A percentile compares a stretch with the other conserved stretches of the same genome.
These are phyloP conservation scores for Solea senegalensis DNA, from an alignment of 2,113 vertebrate genomes.

Conservation along the genomic window DNA sequence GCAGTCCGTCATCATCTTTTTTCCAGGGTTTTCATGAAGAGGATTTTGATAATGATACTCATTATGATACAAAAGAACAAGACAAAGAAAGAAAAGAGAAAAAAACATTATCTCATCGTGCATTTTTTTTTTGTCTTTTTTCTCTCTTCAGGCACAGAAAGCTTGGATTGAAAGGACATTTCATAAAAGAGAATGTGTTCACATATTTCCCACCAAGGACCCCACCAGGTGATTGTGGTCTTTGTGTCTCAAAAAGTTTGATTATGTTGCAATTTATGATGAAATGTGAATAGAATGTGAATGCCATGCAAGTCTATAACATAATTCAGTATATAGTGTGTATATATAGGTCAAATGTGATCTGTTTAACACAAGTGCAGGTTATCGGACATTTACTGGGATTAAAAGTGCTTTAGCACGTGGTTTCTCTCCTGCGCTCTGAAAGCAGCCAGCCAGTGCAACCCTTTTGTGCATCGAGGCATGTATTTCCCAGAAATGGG, in stretches of 20 bases:
- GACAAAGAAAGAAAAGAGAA: neutral
- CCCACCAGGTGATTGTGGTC: slow-evolving; percentile 82
- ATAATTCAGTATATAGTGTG: no score
- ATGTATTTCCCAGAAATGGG: slow-evolving; percentile 51
- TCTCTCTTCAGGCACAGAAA: slow-evolving; percentile 86
- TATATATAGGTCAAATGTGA: no score
- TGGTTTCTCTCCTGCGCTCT: neutral
- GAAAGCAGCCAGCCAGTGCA: slow-evolving; percentile 30
- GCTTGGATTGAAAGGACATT: slow-evolving; percentile 97
- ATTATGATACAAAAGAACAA: neutral
- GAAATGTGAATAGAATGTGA: neutral
- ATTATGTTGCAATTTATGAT: no score
- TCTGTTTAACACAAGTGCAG: neutral
- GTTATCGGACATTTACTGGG: neutral
- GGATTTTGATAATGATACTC: slow-evolving; percentile 77
- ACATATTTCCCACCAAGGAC: slow-evolving; percentile 91
- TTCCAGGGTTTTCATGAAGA: slow-evolving; percentile 73
- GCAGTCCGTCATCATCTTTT: slow-evolving; percentile 54
- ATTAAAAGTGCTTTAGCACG: slow-evolving; percentile 18
- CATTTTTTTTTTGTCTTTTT: neutral
- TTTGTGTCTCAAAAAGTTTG: neutral
- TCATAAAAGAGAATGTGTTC: slow-evolving; percentile 91
- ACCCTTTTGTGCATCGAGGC: slow-evolving; percentile 47
- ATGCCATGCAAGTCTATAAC: neutral
- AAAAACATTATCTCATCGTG: no score